Conservation (phyloP, 2,888 invertebrate species). For the Cephus nigrinus region DNA sequence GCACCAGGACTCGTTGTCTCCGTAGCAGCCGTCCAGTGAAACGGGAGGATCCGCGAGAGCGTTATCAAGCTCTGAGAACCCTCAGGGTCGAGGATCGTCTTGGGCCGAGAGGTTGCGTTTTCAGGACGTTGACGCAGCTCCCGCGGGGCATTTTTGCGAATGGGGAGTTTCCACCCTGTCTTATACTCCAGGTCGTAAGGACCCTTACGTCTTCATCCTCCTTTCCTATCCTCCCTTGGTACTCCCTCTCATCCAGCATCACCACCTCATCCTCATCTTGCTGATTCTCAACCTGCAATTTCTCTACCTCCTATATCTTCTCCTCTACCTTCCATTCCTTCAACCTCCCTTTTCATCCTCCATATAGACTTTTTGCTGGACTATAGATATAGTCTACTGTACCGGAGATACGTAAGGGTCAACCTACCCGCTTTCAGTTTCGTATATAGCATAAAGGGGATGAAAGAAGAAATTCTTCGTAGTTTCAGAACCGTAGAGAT, state of each 20-base stretch:
- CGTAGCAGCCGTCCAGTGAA: conserved; percentile 28
- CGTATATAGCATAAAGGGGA: not conserved
- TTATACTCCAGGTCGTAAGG: conserved; percentile 38
- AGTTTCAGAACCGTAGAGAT: not conserved
- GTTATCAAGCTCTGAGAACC: conserved; percentile 32
- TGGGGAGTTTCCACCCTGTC: conserved; percentile 46
- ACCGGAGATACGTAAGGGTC: not conserved
- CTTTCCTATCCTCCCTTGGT: conserved; percentile 3
- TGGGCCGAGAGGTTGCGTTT: conserved; percentile 25
- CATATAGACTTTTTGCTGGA: not conserved
- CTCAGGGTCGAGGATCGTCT: conserved; percentile 10
- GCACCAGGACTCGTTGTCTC: conserved; percentile 43
- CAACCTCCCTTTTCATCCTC: conserved; percentile 15
- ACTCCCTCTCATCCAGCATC: not conserved
- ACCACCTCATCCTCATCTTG: conserved; percentile 5
- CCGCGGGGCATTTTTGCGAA: conserved; percentile 62
- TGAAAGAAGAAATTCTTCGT: not conserved
- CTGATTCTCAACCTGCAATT: not conserved
- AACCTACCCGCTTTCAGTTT: not conserved
- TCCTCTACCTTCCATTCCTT: conserved; percentile 12
- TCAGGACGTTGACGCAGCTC: conserved; percentile 61
- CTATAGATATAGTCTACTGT: not conserved
- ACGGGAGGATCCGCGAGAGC: conserved; percentile 39
- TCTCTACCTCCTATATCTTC: conserved; percentile 15
- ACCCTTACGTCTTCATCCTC: conserved; percentile 22